Conservation (phyloP, 2,888 invertebrate species). For the Syrphus vitripennis region DNA sequence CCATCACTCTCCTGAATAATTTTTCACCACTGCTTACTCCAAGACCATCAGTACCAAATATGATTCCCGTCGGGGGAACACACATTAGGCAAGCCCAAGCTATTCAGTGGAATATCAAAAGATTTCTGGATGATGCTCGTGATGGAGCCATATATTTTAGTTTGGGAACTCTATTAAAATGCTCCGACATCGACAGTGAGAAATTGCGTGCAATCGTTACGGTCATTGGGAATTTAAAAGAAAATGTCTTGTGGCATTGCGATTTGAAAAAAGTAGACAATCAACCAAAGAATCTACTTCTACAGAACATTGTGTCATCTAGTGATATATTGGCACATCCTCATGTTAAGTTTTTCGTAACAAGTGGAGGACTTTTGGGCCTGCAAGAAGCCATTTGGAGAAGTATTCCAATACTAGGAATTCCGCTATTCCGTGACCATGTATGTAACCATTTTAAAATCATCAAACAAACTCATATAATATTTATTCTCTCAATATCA, state of each 20-base stretch:
- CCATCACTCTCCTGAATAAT: conserved; percentile 82
- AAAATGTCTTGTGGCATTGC: conserved; percentile 82
- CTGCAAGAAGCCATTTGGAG: conserved; percentile 80
- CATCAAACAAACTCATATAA: not conserved
- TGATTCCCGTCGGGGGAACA: conserved; percentile 83
- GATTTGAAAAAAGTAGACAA: conserved; percentile 78
- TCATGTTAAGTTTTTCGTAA: conserved; percentile 80
- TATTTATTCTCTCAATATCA: conserved; percentile 73
- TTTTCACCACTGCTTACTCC: conserved; percentile 81
- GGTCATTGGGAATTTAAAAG: conserved; percentile 78
- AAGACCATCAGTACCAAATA: conserved; percentile 80
- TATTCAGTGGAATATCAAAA: conserved; percentile 79
- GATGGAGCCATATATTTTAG: conserved; percentile 81
- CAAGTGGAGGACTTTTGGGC: conserved; percentile 80
- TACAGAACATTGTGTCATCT: conserved; percentile 82
- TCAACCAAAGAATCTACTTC: conserved; percentile 80
- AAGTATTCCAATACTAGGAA: conserved; percentile 80
- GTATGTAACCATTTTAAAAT: conserved; percentile 48
- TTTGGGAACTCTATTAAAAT: conserved; percentile 81
- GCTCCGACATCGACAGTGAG: conserved; percentile 79
- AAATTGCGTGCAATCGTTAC: conserved; percentile 77
- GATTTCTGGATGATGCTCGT: conserved; percentile 80
- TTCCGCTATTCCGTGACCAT: conserved; percentile 81
- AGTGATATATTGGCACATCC: conserved; percentile 82
- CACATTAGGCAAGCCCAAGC: conserved; percentile 81